Evolutionary conservation across 2,888 invertebrate genomes (phyloP).

Genomic region (Cheilosia vulpina): DNA sequence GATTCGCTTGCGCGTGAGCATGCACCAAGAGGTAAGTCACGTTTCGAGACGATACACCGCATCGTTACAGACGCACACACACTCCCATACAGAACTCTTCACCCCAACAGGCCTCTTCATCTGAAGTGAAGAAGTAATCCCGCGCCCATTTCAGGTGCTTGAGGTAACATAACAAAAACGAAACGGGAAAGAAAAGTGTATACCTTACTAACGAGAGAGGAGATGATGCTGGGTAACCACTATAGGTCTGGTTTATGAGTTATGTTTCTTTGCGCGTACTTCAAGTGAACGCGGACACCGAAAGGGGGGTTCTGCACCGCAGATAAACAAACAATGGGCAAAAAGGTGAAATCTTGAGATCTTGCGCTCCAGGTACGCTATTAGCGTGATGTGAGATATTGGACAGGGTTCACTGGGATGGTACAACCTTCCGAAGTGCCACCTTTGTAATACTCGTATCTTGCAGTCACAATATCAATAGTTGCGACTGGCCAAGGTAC

Average conservation of each 20-base stretch:
- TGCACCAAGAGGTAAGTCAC: conserved; percentile 68
- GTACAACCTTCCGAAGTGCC: conserved; percentile 46
- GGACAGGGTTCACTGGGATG: conserved; percentile 38
- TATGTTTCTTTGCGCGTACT: conserved; percentile 10
- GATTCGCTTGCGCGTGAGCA: conserved; percentile 5
- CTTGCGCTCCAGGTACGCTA: conserved; percentile 41
- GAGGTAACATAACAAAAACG: conserved; percentile 69
- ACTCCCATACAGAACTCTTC: conserved; percentile 1
- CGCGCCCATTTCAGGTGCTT: conserved; percentile 68
- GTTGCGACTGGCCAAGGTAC: conserved; percentile 30
- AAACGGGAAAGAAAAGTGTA: conserved; percentile 32
- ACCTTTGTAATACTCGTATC: background rate
- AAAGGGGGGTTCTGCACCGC: conserved; percentile 25
- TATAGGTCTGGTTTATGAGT: conserved; percentile 57
- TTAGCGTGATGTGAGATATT: conserved; percentile 39
- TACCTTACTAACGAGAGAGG: conserved; percentile 61
- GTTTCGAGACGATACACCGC: conserved; percentile 53
- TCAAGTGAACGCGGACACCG: conserved; percentile 4
- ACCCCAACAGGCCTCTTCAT: conserved; percentile 20
- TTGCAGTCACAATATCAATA: conserved; percentile 49
- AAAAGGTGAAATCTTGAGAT: conserved; percentile 61
- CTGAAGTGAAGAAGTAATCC: conserved; percentile 55
- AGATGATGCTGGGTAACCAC: conserved; percentile 22
- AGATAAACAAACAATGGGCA: conserved; percentile 65
- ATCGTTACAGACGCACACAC: background rate